Percentiles rank a stretch among this genome's conserved stretches.
These are phyloP conservation scores for Orius insidiosus DNA, from an alignment of 1,140 invertebrate species.

Conservation along the genomic window DNA sequence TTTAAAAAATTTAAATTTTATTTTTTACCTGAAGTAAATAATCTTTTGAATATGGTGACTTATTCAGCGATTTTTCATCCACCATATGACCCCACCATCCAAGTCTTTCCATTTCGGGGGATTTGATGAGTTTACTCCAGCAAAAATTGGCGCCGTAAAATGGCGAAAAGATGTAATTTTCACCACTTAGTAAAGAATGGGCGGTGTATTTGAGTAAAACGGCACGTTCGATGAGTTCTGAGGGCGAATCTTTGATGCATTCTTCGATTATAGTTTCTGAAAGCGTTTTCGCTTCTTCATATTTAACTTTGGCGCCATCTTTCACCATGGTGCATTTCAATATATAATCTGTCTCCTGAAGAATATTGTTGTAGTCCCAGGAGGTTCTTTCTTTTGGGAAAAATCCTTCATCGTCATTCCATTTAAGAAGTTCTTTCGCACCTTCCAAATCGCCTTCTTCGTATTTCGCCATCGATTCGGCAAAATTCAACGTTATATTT, in stretches of 20 bases:
- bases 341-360: slow-evolving; percentile 23
- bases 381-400: slow-evolving; percentile 13
- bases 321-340: not conserved
- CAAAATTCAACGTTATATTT: slow-evolving; percentile 23
- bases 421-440: slow-evolving; percentile 27
- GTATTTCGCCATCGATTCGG: slow-evolving; percentile 27
- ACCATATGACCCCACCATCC: slow-evolving; percentile 40
- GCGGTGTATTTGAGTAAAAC: slow-evolving; percentile 7
- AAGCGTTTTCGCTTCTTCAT: not conserved
- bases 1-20: too few species aligned
- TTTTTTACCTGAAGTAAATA: not conserved
- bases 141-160: not conserved
- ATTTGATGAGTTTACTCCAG: slow-evolving; percentile 6
- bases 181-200: not conserved
- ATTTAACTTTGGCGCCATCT: not conserved
- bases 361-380: slow-evolving; percentile 29
- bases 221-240: slow-evolving; percentile 7
- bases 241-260: slow-evolving; percentile 9
- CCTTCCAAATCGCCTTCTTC: slow-evolving; percentile 24
- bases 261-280: slow-evolving; percentile 12
- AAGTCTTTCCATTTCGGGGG: slow-evolving; percentile 33
- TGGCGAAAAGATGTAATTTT: slow-evolving; percentile 1
- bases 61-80: not conserved
- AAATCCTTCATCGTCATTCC: slow-evolving; percentile 1
- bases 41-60: not conserved